These are phyloP conservation scores for Atrina japonica DNA, from an alignment of 2,888 invertebrate genomes.

Conservation along the genomic window DNA sequence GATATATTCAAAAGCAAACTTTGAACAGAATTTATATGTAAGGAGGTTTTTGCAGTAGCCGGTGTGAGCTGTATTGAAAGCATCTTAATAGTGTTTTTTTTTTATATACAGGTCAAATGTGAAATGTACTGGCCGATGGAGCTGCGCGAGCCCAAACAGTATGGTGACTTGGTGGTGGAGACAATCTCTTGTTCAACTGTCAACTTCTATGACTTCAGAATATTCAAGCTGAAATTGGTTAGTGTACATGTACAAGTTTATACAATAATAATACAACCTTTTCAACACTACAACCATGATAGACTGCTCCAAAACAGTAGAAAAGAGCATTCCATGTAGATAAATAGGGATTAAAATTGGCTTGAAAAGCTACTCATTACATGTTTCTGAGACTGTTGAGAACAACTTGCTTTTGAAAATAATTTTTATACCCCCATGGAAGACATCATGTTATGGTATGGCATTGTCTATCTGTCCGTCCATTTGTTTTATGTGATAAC, in stretches of 20 bases:
- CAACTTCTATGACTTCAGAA: slow-evolving; percentile 65
- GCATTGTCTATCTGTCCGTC: too few species aligned
- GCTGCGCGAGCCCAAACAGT: slow-evolving; percentile 60
- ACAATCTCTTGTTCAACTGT: slow-evolving; percentile 62
- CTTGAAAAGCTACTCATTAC: background rate
- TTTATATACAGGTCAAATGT: slow-evolving; percentile 56
- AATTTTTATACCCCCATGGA: too few species aligned
- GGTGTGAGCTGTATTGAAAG: too few species aligned
- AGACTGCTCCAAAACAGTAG: too few species aligned
- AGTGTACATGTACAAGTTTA: slow-evolving; percentile 16
- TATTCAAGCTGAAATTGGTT: slow-evolving; percentile 64
- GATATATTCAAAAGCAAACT: too few species aligned
- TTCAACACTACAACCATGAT: background rate
- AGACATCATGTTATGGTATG: too few species aligned
- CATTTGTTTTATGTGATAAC: too few species aligned
- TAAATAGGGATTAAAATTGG: background rate
- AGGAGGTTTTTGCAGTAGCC: too few species aligned
- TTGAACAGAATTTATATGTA: too few species aligned
- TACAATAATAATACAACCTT: background rate
- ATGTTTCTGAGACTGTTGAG: background rate
- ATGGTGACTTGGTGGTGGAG: slow-evolving; percentile 65
- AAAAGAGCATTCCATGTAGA: too few species aligned
- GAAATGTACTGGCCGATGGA: slow-evolving; percentile 68
- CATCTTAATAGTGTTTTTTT: too few species aligned
- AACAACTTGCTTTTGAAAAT: too few species aligned